Conservation (phyloP, 2,797 vertebrate species). For the Chelon labrosus region DNA sequence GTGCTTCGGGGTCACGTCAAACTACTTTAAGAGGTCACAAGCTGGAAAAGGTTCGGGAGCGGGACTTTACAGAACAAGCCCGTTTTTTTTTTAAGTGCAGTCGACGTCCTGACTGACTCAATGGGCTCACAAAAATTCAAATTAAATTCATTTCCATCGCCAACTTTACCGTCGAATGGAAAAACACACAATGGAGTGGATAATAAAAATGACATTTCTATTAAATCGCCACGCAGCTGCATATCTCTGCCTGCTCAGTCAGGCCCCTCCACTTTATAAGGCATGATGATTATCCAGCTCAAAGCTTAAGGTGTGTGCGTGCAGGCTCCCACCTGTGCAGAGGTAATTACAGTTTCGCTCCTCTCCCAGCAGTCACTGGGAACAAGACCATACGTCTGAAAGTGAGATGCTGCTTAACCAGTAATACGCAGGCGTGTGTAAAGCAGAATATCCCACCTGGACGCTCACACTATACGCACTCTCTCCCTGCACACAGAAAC, state of each 20-base stretch:
- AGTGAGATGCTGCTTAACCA: conserved; percentile 24
- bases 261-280: conserved; percentile 39
- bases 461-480: not conserved
- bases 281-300: conserved; percentile 58
- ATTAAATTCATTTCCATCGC: not conserved
- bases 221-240: conserved; percentile 37
- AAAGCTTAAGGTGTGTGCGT: conserved; percentile 44
- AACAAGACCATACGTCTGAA: conserved; percentile 30
- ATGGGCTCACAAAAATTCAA: not conserved
- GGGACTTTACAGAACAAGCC: not conserved
- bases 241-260: conserved; percentile 48
- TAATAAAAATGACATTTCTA: conserved; percentile 22
- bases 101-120: conserved; percentile 4
- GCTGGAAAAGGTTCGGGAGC: not conserved
- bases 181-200: conserved; percentile 2
- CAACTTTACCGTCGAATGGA: not conserved
- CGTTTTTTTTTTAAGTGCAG: not conserved
- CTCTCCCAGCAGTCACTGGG: conserved; percentile 27
- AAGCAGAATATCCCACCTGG: conserved; percentile 4
- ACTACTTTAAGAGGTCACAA: conserved; percentile 1
- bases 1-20: not conserved
- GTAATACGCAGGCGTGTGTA: not conserved
- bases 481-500: conserved; percentile 8
- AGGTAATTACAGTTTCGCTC: conserved; percentile 59
- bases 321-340: conserved; percentile 53